Conservation (phyloP, 2,113 vertebrate genomes). For the Grus americana region DNA sequence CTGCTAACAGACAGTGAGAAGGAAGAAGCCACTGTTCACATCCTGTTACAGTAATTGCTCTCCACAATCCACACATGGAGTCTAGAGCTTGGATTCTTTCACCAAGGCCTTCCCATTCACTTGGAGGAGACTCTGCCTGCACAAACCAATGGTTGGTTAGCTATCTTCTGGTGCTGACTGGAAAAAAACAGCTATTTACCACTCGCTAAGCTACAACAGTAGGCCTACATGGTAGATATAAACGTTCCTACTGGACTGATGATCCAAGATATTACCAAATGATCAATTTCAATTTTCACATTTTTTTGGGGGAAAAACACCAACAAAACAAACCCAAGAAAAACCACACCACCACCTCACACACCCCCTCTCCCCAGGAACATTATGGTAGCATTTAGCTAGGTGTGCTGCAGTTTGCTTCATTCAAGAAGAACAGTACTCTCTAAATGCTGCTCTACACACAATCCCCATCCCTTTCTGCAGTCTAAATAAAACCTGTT, state of each 20-base stretch:
- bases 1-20: neutral
- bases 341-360: neutral
- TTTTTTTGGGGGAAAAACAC: neutral
- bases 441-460: neutral
- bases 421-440: neutral
- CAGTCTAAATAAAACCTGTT: neutral
- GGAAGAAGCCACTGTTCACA: neutral
- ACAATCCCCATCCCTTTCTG: neutral
- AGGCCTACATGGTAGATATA: neutral
- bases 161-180: neutral
- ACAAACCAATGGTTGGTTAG: neutral
- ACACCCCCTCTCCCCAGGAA: neutral
- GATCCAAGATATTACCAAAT: neutral
- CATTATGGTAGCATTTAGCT: neutral
- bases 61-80: neutral
- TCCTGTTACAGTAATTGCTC: neutral
- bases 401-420: neutral
- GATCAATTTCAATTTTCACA: neutral
- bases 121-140: neutral
- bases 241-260: neutral
- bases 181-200: neutral
- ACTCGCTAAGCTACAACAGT: neutral
- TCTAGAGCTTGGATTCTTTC: neutral
- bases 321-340: neutral
- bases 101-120: neutral